These are phyloP conservation scores for Scaptomyza parva DNA, from an alignment of 2,888 invertebrate species.

Conservation along the genomic window DNA sequence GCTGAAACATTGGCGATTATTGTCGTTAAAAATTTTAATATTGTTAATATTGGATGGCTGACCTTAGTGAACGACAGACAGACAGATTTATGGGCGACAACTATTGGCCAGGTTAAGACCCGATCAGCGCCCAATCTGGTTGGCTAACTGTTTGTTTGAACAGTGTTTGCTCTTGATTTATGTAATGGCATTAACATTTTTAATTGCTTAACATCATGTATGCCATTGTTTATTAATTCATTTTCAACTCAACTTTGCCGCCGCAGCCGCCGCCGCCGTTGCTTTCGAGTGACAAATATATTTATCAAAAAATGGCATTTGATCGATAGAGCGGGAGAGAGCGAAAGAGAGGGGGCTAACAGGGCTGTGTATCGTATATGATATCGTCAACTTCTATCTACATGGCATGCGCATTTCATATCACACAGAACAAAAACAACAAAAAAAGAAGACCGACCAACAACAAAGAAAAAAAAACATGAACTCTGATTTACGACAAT, in stretches of 20 bases:
- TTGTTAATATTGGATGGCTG: slow-evolving; percentile 41
- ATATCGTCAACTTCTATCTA: slow-evolving; percentile 49
- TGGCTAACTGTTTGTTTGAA: slow-evolving; percentile 42
- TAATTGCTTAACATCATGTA: slow-evolving; percentile 83
- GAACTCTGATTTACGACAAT: slow-evolving; percentile 51
- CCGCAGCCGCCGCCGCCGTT: too few species aligned
- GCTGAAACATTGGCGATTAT: slow-evolving; percentile 54
- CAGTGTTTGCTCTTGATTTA: slow-evolving; percentile 78
- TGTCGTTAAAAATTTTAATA: slow-evolving; percentile 66
- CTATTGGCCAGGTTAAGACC: slow-evolving; percentile 69
- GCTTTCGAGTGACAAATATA: slow-evolving; percentile 77
- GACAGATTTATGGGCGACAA: slow-evolving; percentile 76
- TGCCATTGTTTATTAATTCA: slow-evolving; percentile 83
- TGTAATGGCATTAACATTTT: slow-evolving; percentile 83
- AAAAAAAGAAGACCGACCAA: slow-evolving; percentile 48
- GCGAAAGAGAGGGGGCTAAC: slow-evolving; percentile 32
- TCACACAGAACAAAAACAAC: too few species aligned
- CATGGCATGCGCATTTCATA: slow-evolving; percentile 58
- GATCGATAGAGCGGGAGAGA: slow-evolving; percentile 15
- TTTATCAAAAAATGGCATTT: slow-evolving; percentile 77
- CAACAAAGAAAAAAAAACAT: slow-evolving; percentile 9
- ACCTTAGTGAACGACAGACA: slow-evolving; percentile 60
- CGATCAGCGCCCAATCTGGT: slow-evolving; percentile 64
- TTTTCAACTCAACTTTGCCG: slow-evolving; percentile 62
- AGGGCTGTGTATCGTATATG: slow-evolving; percentile 57